phyloP scores from a whole-genome alignment of 1,140 invertebrate species.

The Rhyacophila brunnea region DNA sequence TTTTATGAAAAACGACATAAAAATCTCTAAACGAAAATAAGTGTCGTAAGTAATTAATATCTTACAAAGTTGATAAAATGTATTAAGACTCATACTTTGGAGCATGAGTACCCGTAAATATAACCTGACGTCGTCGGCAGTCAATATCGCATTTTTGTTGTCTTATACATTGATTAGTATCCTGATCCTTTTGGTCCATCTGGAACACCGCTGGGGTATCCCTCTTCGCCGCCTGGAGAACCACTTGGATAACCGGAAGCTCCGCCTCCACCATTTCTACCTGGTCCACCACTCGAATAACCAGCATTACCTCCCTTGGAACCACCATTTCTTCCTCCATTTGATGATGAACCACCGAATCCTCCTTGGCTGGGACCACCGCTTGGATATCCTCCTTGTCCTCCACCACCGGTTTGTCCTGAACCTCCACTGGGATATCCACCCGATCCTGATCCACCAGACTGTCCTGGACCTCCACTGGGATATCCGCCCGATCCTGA shows the following conservation, averaged over 20 bases:
- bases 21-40: background rate
- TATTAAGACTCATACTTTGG: background rate
- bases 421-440: slow-evolving; percentile 31
- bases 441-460: background rate
- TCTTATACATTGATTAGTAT: slow-evolving; percentile 36
- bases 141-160: background rate
- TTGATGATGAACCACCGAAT: slow-evolving; percentile 32
- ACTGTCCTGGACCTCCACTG: slow-evolving; percentile 22
- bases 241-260: slow-evolving; percentile 19
- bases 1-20: slow-evolving; percentile 7
- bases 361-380: slow-evolving; percentile 15
- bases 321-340: slow-evolving; percentile 28
- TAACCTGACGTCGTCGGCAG: background rate
- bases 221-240: slow-evolving; percentile 31
- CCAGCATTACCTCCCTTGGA: slow-evolving; percentile 25
- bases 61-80: background rate
- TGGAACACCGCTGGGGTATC: slow-evolving; percentile 48
- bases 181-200: slow-evolving; percentile 46
- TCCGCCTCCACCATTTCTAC: slow-evolving; percentile 21
- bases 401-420: background rate
- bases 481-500: slow-evolving; percentile 25
- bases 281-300: slow-evolving; percentile 32
- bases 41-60: background rate
- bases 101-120: background rate
- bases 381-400: slow-evolving; percentile 15